Percentiles rank a stretch among this genome's conserved stretches.
These are phyloP conservation scores for Camelus dromedarius DNA, from an alignment of 2,113 vertebrate genomes.

Conservation along the genomic window DNA sequence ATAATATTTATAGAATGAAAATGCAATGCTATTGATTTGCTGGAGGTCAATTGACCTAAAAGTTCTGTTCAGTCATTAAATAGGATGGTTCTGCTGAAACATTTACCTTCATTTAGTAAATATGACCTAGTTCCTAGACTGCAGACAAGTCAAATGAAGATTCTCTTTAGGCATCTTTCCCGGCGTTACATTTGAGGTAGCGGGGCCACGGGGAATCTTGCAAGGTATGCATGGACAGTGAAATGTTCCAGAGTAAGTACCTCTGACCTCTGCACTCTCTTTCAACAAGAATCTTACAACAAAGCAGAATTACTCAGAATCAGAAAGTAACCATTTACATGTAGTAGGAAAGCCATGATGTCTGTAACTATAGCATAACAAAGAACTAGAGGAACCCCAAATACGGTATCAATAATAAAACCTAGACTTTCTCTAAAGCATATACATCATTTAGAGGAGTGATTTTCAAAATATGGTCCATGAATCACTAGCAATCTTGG, in stretches of 20 bases:
- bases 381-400: neutral
- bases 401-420: neutral
- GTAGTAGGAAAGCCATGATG: neutral
- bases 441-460: neutral
- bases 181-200: neutral
- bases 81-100: neutral
- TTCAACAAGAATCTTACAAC: neutral
- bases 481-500: neutral
- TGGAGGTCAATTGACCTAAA: neutral
- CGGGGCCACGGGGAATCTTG: neutral
- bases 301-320: neutral
- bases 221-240: neutral
- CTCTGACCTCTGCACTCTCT: neutral
- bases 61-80: neutral
- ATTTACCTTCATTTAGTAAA: neutral
- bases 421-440: neutral
- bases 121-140: neutral
- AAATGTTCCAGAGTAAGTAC: neutral
- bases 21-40: neutral
- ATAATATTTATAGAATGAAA: neutral
- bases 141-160: neutral
- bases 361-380: neutral
- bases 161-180: neutral
- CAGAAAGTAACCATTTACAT: neutral
- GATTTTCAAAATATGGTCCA: neutral